Percentiles rank a stretch among this genome's conserved stretches.
phyloP scores from a whole-genome alignment of 2,888 invertebrate species.

The Philopedon plagiatum region DNA sequence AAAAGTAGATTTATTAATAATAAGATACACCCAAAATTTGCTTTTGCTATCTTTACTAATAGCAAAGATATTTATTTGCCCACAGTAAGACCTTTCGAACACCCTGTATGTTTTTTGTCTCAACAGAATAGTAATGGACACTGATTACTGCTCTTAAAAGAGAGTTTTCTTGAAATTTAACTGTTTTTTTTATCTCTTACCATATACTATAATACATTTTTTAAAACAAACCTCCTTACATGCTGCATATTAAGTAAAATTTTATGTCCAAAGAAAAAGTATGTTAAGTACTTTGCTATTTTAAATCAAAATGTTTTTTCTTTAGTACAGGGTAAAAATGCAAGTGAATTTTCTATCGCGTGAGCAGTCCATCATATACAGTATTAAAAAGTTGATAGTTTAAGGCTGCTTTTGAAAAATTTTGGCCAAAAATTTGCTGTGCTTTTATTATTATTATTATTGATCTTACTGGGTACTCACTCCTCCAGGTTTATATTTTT shows the following conservation, averaged over 20 bases:
- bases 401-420: too few relatives aligned
- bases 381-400: not conserved
- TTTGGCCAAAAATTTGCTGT: too few relatives aligned
- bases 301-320: conserved; percentile 27
- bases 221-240: not conserved
- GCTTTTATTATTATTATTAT: too few relatives aligned
- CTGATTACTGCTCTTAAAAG: not conserved
- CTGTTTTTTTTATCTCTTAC: not conserved
- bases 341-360: conserved; percentile 17
- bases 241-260: conserved; percentile 8
- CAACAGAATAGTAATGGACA: not conserved
- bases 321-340: conserved; percentile 36
- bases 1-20: too few relatives aligned
- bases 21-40: too few relatives aligned
- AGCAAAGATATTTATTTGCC: too few relatives aligned
- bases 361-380: not conserved
- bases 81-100: too few relatives aligned
- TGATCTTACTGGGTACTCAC: too few relatives aligned
- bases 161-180: not conserved
- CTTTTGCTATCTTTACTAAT: too few relatives aligned
- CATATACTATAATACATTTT: not conserved
- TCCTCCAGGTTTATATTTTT: too few relatives aligned
- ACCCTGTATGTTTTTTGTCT: too few relatives aligned
- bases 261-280: conserved; percentile 30
- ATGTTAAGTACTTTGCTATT: conserved; percentile 13